Base-by-base conservation (phyloP, 2,888 invertebrate genomes). In the Ochlodes sylvanus region DNA sequence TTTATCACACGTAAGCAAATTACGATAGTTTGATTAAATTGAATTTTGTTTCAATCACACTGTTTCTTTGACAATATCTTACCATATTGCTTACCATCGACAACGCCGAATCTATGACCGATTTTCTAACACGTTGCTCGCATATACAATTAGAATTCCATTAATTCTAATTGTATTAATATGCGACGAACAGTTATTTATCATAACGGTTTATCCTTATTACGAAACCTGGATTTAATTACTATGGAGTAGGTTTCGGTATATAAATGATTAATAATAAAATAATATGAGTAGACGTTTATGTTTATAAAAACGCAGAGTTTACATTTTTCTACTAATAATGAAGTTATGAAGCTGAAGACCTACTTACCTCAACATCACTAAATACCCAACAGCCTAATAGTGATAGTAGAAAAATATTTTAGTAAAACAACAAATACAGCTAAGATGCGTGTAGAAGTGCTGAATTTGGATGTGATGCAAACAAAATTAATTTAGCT, bases 191-290 rank as follows among this genome's bases (percentile, higher is more conserved):
- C 19, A 52, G 12, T 52, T 21, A 0, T 10, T 10, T 21, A 52
- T 21, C 12, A 5, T 52, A 52, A 52, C 52, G 52, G 52, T 21
- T 21, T 0, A 21, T 52, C 21, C 19, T 14, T 14, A 52, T 52
- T 52, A 52, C 21, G 52, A 52, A 52, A 52, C 21, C 21, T 21
- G 10, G 52, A 52, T 52, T 52, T 14, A 52, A 52, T 52, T 52
- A 52, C 10, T 14, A 52, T 19, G 0, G 0, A 21, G 14, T 5
- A 12, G 21, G 14, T 17, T 27, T 27, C 27, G 27, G 2, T 27
- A 4, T 4, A 27, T 27, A 27, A 27, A 27, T 27, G 2, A 27
- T 27, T 27, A 27, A 4, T 27, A 27, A 27, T 27, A 27, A 27
- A 27, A 27, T n/a, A 27, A 27, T 27, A 27, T 27, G 5, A 27